Evolutionary conservation across 2,888 invertebrate species (phyloP).

Genomic region (Sarcophaga carnaria): DNA sequence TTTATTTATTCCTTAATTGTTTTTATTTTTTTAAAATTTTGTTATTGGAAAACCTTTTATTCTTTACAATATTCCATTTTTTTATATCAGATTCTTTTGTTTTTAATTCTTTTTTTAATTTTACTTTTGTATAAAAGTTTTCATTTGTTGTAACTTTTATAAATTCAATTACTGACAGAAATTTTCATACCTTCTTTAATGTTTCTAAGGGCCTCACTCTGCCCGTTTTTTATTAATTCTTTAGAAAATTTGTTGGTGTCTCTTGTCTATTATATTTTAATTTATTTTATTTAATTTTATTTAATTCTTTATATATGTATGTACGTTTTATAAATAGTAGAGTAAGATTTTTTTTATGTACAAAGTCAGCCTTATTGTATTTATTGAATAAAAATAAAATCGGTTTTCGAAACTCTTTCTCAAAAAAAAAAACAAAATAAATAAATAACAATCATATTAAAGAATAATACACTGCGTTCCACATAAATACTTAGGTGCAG

Average conservation of each 20-base stretch:
- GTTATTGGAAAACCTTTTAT: conserved; percentile 56
- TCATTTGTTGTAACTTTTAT: conserved; percentile 12
- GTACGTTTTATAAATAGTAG: conserved; percentile 52
- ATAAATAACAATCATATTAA: not conserved
- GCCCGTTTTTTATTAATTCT: conserved; percentile 45
- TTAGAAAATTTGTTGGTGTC: conserved; percentile 46
- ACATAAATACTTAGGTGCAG: too few relatives aligned
- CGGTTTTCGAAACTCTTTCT: not conserved
- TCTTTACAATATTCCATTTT: conserved; percentile 16
- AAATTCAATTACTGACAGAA: conserved; percentile 42
- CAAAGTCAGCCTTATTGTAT: conserved; percentile 79
- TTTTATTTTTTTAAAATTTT: not conserved
- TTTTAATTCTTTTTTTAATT: conserved; percentile 18
- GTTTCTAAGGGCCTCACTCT: not conserved
- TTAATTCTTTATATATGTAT: conserved; percentile 27
- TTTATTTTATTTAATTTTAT: conserved; percentile 20
- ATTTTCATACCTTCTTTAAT: conserved; percentile 1
- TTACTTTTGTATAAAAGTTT: not conserved
- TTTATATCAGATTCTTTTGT: conserved; percentile 11
- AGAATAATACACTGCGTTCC: too few relatives aligned
- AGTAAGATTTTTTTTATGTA: conserved; percentile 73
- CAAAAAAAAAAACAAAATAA: not conserved
- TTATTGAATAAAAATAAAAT: conserved; percentile 5
- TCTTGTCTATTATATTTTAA: conserved; percentile 1
- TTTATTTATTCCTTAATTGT: conserved; percentile 5